These are phyloP conservation scores for Pasiphila rectangulata DNA, from an alignment of 2,888 invertebrate species.

Conservation along the genomic window DNA sequence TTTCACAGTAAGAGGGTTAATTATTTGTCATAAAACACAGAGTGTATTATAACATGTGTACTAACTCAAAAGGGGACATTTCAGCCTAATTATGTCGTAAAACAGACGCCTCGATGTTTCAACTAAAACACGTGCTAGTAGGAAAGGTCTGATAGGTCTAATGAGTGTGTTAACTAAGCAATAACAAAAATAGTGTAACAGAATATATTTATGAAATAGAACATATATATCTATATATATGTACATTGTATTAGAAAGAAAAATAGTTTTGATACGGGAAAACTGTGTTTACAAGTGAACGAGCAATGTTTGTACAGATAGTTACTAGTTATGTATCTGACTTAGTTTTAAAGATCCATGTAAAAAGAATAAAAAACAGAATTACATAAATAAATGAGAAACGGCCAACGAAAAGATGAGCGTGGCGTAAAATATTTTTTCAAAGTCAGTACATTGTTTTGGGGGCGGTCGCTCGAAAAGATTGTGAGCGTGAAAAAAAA, in stretches of 20 bases:
- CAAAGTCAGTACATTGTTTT: constrained; percentile 63
- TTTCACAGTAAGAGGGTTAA: too few relatives aligned
- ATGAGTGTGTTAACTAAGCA: too few relatives aligned
- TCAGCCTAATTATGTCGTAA: too few relatives aligned
- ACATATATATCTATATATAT: constrained; percentile 8
- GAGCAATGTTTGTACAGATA: constrained; percentile 27
- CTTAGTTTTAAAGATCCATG: constrained; percentile 47
- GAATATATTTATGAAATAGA: too few relatives aligned
- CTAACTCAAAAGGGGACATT: too few relatives aligned
- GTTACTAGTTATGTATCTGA: constrained; percentile 48
- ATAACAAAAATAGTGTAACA: too few relatives aligned
- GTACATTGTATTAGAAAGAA: too few relatives aligned
- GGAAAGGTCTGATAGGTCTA: too few relatives aligned
- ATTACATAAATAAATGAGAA: constrained; percentile 38
- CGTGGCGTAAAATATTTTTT: constrained; percentile 58
- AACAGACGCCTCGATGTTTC: too few relatives aligned
- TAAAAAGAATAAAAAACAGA: constrained; percentile 42
- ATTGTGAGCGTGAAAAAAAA: constrained; percentile 73
- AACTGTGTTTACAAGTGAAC: constrained; percentile 24
- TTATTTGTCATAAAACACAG: too few relatives aligned
- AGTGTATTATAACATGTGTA: too few relatives aligned
- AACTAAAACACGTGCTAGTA: too few relatives aligned
- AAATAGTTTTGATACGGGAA: constrained; percentile 14
- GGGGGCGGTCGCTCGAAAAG: constrained; percentile 52
- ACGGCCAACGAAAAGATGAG: constrained; percentile 49